Base-by-base conservation (phyloP, 2,113 vertebrate species). In the Tonatia bakeri region DNA sequence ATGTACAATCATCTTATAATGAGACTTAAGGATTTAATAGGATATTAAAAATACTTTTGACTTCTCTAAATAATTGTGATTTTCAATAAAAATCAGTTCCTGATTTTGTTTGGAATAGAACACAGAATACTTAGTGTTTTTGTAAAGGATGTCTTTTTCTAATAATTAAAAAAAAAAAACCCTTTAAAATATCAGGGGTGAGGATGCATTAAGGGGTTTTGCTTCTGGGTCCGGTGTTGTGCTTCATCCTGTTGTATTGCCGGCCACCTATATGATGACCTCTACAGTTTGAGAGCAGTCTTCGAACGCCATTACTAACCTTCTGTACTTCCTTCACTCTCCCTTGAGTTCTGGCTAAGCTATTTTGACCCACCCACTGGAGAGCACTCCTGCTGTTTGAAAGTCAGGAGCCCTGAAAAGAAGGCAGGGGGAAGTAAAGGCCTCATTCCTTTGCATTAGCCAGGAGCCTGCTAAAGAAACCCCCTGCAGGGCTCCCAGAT, bases 21-120 rank as follows among this genome's bases (percentile, higher is more conserved):
- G 79, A 84, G 45, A 84, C 85, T 84, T 59, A 94, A 45, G 38
- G 22, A 81, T 50, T 76, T 94, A 84, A 77, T 40, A 90, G 24
- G 59, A 65, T 84, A 65, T 87, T 73, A 40, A 91, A 82, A 83
- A 84, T 47, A 95, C 65, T 96, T 96, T 8, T 59, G 33, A 86
- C 81, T 92, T 90, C 67, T 92, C 90, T 50, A 72, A 91, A 67
- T 59, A 91, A 65, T 91, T 54, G 40, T 40, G 12, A 26, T 95
- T 95, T 70, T 22, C 67, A 56, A 75, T 80, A 87, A 94, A 95
- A 96, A 79, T 75, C 33, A 73, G 67, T 86, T 77, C 26, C 13
- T 16, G 43, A n/a, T 84, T 17, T 69, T 87, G 8, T 52, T 87
- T 79, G 79, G 54, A 54, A 82, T 61, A 70, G 40, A 72, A 82